These are phyloP conservation scores for Squalus acanthias DNA, from an alignment of 2,797 vertebrate genomes.

Conservation along the genomic window DNA sequence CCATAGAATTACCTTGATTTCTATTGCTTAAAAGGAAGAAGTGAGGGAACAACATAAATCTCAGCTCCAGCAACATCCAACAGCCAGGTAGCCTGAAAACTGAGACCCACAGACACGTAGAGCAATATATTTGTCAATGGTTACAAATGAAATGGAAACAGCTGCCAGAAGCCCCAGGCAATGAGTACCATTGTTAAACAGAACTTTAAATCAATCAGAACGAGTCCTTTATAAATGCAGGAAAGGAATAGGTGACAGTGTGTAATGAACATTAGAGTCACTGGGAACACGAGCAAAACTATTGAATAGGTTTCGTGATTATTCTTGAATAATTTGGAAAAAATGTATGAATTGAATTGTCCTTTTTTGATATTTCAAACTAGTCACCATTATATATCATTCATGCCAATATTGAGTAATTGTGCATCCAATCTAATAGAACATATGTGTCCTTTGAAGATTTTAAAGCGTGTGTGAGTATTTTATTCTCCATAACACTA, in stretches of 20 bases:
- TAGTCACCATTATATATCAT: neutral
- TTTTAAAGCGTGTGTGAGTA: neutral
- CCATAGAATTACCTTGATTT: neutral
- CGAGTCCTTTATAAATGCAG: neutral
- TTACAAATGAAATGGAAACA: neutral
- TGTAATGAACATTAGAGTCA: neutral
- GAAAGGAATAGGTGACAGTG: neutral
- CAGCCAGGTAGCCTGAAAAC: neutral
- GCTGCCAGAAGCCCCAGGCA: neutral
- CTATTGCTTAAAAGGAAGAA: neutral
- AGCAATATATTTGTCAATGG: slow-evolving; percentile 6
- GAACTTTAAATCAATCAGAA: neutral
- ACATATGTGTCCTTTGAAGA: neutral
- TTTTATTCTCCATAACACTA: neutral
- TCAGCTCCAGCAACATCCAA: neutral
- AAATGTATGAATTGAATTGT: neutral
- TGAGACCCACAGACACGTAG: no score
- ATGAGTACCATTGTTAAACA: neutral
- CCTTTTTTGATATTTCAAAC: neutral
- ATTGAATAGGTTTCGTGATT: neutral
- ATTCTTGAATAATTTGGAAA: neutral
- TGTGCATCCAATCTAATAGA: neutral
- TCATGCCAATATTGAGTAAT: neutral
- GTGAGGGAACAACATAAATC: neutral
- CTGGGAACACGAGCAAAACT: neutral